A percentile compares a stretch with the other conserved stretches of the same genome.
Evolutionary conservation across 1,140 invertebrate genomes (phyloP).

Genomic region (Lepidotrigona ventralis): DNA sequence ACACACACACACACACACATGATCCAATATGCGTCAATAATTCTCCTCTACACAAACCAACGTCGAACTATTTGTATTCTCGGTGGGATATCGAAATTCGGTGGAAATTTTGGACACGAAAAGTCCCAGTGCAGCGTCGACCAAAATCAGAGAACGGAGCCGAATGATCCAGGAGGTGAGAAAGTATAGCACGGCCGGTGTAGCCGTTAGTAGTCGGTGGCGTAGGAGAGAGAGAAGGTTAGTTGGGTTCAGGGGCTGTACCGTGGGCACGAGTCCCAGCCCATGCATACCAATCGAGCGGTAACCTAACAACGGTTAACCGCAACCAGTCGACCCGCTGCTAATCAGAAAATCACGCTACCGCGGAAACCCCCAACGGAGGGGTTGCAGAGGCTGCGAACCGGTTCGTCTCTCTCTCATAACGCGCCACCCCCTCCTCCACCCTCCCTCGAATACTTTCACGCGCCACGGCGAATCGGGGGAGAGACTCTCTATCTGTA

Average conservation of each 20-base stretch:
- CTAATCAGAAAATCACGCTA: conserved; percentile 80
- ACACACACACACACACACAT: not conserved
- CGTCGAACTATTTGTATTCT: not conserved
- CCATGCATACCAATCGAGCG: conserved; percentile 79
- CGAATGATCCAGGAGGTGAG: not conserved
- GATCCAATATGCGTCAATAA: not conserved
- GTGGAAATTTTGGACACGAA: not conserved
- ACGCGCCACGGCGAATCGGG: conserved; percentile 19
- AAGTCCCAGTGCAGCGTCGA: not conserved
- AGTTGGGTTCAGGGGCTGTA: conserved; percentile 52
- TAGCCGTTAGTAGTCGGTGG: conserved; percentile 7
- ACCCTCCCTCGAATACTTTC: conserved; percentile 28
- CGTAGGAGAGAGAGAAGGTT: conserved; percentile 58
- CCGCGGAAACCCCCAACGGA: conserved; percentile 73
- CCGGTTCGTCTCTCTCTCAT: conserved; percentile 43
- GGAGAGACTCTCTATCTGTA: not conserved
- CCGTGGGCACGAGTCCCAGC: conserved; percentile 75
- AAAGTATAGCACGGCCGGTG: conserved; percentile 3
- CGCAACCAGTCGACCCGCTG: conserved; percentile 77
- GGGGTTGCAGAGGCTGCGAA: conserved; percentile 51
- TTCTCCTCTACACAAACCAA: not conserved
- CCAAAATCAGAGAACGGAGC: not conserved
- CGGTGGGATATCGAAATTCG: not conserved
- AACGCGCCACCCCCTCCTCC: conserved; percentile 30
- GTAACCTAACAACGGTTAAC: conserved; percentile 79